A percentile compares a stretch with the other conserved stretches of the same genome.
Evolutionary conservation across 2,113 vertebrate genomes (phyloP).

Genomic region (Cochlearius cochlearius): DNA sequence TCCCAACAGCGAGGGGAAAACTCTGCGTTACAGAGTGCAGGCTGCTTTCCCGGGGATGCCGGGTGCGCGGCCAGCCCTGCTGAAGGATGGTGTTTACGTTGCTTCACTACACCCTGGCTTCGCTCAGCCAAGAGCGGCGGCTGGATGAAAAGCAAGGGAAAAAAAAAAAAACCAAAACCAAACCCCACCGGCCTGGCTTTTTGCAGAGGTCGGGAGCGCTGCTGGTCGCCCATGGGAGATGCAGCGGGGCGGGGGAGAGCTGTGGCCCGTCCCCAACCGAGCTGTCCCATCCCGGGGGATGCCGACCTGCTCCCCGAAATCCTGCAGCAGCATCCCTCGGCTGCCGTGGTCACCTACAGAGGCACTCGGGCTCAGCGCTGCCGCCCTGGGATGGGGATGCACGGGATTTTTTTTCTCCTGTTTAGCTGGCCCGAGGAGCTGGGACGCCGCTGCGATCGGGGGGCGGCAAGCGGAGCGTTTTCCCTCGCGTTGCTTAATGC

Average conservation of each 20-base stretch:
- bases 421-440: neutral
- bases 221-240: rapidly evolving
- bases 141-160: neutral
- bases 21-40: neutral
- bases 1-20: neutral
- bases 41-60: neutral
- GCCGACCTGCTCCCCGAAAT: neutral
- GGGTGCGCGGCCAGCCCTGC: neutral
- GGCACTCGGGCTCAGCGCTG: neutral
- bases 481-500: neutral
- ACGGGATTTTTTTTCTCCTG: rapidly evolving
- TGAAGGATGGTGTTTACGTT: constrained; percentile 42
- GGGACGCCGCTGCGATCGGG: rapidly evolving
- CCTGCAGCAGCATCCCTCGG: neutral
- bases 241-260: neutral
- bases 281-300: rapidly evolving
- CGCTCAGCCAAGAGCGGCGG: neutral
- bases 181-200: neutral
- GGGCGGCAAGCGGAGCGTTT: neutral
- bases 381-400: neutral
- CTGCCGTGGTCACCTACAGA: neutral
- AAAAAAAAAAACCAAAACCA: no score
- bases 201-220: neutral
- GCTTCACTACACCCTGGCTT: neutral
- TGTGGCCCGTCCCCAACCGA: neutral